Percentiles rank a stretch among this genome's conserved stretches.
Evolutionary conservation across 2,888 invertebrate species (phyloP).

Genomic region (Spisula solida): DNA sequence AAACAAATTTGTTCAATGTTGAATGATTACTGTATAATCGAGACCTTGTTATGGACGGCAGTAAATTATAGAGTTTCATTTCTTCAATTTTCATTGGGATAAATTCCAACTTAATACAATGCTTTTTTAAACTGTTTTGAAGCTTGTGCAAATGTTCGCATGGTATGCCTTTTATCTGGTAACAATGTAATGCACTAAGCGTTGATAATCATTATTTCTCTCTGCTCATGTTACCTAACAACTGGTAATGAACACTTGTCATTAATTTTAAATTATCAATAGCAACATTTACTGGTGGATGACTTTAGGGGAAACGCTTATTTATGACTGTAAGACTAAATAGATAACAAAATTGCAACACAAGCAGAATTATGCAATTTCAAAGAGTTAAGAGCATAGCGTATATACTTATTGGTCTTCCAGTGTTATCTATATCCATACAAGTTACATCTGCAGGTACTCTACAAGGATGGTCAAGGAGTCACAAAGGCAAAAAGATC

Average conservation of each 20-base stretch:
- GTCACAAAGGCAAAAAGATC: too few species aligned
- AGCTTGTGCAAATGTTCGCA: neutral
- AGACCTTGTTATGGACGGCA: conserved; percentile 23
- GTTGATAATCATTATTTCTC: neutral
- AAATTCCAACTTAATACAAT: neutral
- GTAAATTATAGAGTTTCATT: conserved; percentile 43
- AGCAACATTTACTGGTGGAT: neutral
- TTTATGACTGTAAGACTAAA: neutral
- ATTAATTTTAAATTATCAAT: conserved; percentile 21
- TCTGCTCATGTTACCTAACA: conserved; percentile 4
- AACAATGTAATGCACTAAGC: conserved; percentile 3
- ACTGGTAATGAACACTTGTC: conserved; percentile 10
- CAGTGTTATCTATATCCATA: neutral
- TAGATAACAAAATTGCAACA: neutral
- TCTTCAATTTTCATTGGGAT: neutral
- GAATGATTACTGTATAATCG: conserved; percentile 53
- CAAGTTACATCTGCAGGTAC: too few species aligned
- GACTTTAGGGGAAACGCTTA: conserved; percentile 8
- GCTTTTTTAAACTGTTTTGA: conserved; percentile 17
- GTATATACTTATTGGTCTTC: neutral
- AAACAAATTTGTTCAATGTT: conserved; percentile 59
- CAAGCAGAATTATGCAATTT: neutral
- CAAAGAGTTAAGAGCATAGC: neutral
- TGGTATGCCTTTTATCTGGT: conserved; percentile 9
- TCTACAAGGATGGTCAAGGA: too few species aligned